Base-by-base conservation (phyloP, 2,113 vertebrate species). In the Puffinus mauretanicus region DNA sequence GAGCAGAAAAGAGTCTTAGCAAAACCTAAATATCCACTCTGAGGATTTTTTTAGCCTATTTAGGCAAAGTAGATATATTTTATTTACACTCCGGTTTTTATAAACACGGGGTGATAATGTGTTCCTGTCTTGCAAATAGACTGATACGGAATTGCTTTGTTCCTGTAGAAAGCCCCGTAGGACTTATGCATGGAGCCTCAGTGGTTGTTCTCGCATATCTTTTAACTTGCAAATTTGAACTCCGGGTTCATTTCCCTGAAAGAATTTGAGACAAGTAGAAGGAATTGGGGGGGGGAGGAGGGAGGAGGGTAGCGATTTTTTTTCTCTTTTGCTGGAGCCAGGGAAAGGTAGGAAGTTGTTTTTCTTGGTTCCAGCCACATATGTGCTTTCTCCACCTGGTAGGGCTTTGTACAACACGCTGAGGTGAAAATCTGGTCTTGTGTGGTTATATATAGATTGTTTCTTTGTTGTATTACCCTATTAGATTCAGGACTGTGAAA, bases 141-240 rank as follows among this genome's bases (percentile, higher is more conserved):
- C 21, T 10, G 10, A 1, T 25, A 7, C 0, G 11, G 34, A n/a
- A 16, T 71, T 3, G 66, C 83, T 84, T 90, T 95, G 60, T 86
- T 88, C 24, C 20, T 22, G 7, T 16, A 4, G 46, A 71, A 64
- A 75, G 51, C 49, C 11, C 32, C 9, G 2, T 4, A 7, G 24
- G 25, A 19, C 6, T 36, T 72, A 13, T 8, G 49, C 17, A 1
- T 20, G 34, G 9, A 12, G 8, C 26, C 25, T 49, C 9, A 16
- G 0, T 20, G 54, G 27, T 14, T 66, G 40, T 12, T 49, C 21
- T 73, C 3, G 1, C 1, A 0, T 52, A 2, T 38, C 80, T 55
- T 86, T 93, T 86, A 42, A 78, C 47, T 87, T 84, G 47, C 25
- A 49, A 76, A 82, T 66, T 51, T 15, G 20, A 73, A 47, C 30